Percentiles rank a stretch among this genome's conserved stretches.
These are phyloP conservation scores for Melanostoma mellinum DNA, from an alignment of 2,888 invertebrate species.

Conservation along the genomic window DNA sequence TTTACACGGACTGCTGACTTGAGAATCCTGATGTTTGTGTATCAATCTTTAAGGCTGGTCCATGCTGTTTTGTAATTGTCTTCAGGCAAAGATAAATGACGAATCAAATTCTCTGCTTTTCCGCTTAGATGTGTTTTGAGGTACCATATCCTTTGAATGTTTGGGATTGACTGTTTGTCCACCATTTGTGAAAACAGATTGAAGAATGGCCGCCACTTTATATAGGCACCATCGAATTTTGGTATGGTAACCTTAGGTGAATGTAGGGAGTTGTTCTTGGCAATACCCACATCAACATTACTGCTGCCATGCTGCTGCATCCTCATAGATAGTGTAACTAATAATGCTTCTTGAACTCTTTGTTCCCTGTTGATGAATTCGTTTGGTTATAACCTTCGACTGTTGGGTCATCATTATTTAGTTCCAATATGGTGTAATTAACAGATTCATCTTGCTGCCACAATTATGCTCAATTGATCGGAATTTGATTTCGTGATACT, in stretches of 20 bases:
- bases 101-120: constrained; percentile 40
- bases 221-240: constrained; percentile 42
- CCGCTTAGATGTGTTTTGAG: constrained; percentile 41
- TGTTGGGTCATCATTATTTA: no score
- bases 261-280: constrained; percentile 7
- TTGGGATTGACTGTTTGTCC: constrained; percentile 24
- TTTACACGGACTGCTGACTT: constrained; percentile 33
- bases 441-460: no score
- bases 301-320: background rate
- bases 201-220: constrained; percentile 47
- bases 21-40: constrained; percentile 44
- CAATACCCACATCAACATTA: background rate
- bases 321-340: background rate
- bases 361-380: constrained; percentile 17
- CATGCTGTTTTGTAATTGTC: constrained; percentile 47
- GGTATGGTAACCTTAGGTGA: constrained; percentile 39
- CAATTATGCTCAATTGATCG: no score
- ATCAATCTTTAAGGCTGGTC: constrained; percentile 43
- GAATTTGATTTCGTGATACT: background rate
- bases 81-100: constrained; percentile 46
- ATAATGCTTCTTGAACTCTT: constrained; percentile 6
- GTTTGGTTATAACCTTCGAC: background rate
- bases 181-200: constrained; percentile 49
- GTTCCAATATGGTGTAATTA: no score
- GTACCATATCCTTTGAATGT: constrained; percentile 53